Evolutionary conservation across 2,113 vertebrate genomes (phyloP), one percentile per base, ranked within the genome.

Genomic region (Myiopsitta monachus): DNA sequence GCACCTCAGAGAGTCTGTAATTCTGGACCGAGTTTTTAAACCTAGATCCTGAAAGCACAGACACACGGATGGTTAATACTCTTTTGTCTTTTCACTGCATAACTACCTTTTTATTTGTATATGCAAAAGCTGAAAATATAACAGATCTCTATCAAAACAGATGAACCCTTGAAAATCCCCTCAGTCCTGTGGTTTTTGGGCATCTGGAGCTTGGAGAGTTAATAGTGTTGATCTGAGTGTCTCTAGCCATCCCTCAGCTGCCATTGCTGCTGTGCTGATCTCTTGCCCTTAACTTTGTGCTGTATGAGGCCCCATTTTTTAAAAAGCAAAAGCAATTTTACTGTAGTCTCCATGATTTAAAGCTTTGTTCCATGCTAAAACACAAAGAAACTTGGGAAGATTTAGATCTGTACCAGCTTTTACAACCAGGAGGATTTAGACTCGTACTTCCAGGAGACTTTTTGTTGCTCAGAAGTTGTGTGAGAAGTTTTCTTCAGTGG

Each of bases 291-390:
- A 2, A 44, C 75, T 74, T 39, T 6, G 17, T 81, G 39, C 64
- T 38, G 74, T 68, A 70, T 4, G 36, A 93, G 70, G 52, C 72
- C 43, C 83, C 79, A 66, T 94, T 97, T 96, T 95, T 95, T 76
- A 87, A 59, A 79, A 91, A 85, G 90, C 75, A 95, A 83, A 95
- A 93, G 88, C 94, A 95, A 93, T 97, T 97, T 97, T 85, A 59
- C 74, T 63, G 76, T 68, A 83, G 90, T 92, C 31, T 63, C 77
- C 3, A 2, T 97, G 97, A 97, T 97, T 96, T 97, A 96, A 87
- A 84, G 94, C 90, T 96, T 95, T 93, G 94, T 95, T 96, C 94
- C 92, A 78, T 72, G 91, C 88, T 95, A 91, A 96, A 97, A 62
- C 83, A 95, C 86, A 95, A 91, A 92, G 88, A 89, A 88, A 54